Base-by-base conservation (phyloP, 92 coral and sea anemone genomes). In the Palythoa grandiflora region DNA sequence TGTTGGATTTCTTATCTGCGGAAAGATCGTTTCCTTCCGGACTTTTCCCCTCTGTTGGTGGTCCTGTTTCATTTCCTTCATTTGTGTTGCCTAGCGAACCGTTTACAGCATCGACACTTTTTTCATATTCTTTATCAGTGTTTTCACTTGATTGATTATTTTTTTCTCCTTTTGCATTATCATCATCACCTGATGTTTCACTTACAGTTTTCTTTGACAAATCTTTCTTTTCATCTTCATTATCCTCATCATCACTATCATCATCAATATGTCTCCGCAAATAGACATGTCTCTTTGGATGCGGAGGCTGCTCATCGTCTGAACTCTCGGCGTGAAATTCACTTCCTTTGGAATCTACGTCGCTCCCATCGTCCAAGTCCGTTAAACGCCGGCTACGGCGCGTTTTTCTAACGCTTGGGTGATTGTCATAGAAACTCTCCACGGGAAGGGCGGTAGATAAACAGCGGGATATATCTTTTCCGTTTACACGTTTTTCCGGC, bases 341-440 rank as follows among this genome's bases (percentile, higher is more conserved):
- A 72, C 98, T 95, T 54, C 88, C 72, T 88, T 93, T 87, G 54
- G 99, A 96, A 66, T 96, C 98, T 51, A 94, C 84, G 71, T 95
- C 99, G 68, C 98, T 96, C 5, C 87, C 92, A 39, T 91, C 91
- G 73, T 94, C 95, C 68, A 94, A 88, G 89, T 91, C 93, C 81
- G 90, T 87, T 16, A 95, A 92, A 59, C 99, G 93, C 36, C 98
- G 96, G 47, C 98, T 94, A 15, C 92, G 87, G 16, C 99, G 95
- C 37, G 68, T 89, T 52, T 40, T 21, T 37, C 60, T 52, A 53
- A 37, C 51, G 17, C 83, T 52, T 15, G 66, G 19, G 21, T 39
- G 54, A 75, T 66, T n/a, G 44, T 63, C 66, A 66, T 91, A 91
- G 81, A 91, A 91, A 76, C 87, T 87, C 47, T 88, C 92, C 9